These are phyloP conservation scores for Columba janthina DNA, from an alignment of 2,113 vertebrate species.

Conservation along the genomic window DNA sequence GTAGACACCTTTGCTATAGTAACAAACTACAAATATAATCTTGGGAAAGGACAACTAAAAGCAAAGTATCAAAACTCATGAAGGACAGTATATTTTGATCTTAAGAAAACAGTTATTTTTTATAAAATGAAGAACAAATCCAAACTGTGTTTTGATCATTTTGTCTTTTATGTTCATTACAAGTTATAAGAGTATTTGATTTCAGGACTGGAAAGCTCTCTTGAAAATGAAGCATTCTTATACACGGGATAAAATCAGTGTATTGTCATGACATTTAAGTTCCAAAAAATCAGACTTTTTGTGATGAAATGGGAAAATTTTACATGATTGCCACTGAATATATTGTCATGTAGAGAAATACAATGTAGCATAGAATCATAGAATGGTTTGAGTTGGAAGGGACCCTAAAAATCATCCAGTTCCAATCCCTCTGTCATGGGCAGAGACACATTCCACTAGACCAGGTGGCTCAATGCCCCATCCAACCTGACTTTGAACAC, in stretches of 20 bases:
- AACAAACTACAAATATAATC: not conserved
- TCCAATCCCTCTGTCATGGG: no score
- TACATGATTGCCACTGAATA: not conserved
- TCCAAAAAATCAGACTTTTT: not conserved
- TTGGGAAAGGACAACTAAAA: not conserved
- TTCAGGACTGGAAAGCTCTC: not conserved
- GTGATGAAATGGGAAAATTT: not conserved
- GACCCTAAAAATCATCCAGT: no score
- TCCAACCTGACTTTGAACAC: no score
- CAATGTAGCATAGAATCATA: not conserved
- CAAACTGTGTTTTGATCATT: not conserved
- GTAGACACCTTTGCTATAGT: not conserved
- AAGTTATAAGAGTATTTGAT: not conserved
- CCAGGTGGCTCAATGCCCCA: no score
- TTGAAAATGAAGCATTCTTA: not conserved
- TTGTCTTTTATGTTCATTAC: not conserved
- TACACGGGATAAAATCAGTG: not conserved
- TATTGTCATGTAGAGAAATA: not conserved
- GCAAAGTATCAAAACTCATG: not conserved
- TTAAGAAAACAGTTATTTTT: not conserved
- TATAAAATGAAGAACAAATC: not conserved
- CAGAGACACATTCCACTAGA: no score
- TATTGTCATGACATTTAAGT: not conserved
- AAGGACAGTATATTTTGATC: not conserved
- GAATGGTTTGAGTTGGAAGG: no score